A percentile compares a stretch with the other conserved stretches of the same genome.
These are phyloP conservation scores for Zaprionus gabonicus DNA, from an alignment of 1,140 invertebrate species.

Conservation along the genomic window DNA sequence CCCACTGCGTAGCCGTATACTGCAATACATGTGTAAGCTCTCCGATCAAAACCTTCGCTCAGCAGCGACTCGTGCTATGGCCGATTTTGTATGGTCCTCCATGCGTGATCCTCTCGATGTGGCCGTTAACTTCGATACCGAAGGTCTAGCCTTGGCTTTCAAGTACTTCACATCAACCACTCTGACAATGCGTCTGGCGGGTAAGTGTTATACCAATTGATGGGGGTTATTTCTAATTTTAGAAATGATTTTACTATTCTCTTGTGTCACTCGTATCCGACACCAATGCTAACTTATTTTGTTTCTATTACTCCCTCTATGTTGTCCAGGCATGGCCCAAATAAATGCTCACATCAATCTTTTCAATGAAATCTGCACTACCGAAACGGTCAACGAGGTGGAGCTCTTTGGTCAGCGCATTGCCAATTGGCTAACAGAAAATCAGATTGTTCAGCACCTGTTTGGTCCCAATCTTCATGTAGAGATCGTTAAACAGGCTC, in stretches of 20 bases:
- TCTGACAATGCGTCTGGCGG: slow-evolving; percentile 94
- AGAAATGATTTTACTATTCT: neutral
- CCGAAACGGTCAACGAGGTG: slow-evolving; percentile 92
- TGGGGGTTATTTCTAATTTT: neutral
- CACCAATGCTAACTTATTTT: neutral
- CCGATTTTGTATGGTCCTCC: slow-evolving; percentile 97
- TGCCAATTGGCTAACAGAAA: slow-evolving; percentile 94
- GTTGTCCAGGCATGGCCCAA: slow-evolving; percentile 90
- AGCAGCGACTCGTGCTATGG: slow-evolving; percentile 95
- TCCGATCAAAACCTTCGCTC: slow-evolving; percentile 95
- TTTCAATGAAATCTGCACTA: slow-evolving; percentile 95
- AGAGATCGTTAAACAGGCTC: slow-evolving; percentile 96
- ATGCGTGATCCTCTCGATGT: slow-evolving; percentile 96
- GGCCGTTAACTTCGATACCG: slow-evolving; percentile 93
- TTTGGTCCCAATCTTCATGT: slow-evolving; percentile 98
- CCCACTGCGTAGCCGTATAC: slow-evolving; percentile 92
- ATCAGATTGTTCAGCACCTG: slow-evolving; percentile 96
- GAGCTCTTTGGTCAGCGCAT: slow-evolving; percentile 93
- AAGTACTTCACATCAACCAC: slow-evolving; percentile 98
- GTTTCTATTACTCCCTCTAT: neutral
- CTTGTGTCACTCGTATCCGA: neutral
- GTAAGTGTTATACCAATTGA: slow-evolving; percentile 56
- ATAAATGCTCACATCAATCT: slow-evolving; percentile 96
- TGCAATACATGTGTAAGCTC: slow-evolving; percentile 96
- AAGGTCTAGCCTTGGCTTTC: slow-evolving; percentile 95